phyloP scores from a whole-genome alignment of 2,888 invertebrate genomes.

The Halocaridina rubra region DNA sequence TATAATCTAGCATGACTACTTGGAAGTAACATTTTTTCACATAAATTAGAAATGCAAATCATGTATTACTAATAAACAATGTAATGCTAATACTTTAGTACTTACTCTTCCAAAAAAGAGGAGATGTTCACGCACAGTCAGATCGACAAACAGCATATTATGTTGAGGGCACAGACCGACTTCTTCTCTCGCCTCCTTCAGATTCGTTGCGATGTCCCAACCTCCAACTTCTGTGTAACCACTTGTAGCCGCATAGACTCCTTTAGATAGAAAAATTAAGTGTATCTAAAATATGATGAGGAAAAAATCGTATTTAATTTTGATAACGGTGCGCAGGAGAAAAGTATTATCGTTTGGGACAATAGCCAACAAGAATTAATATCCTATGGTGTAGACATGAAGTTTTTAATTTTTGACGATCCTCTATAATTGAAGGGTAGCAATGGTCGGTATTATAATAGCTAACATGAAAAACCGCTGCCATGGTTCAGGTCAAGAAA shows the following conservation, averaged over 20 bases:
- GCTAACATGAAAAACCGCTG: no score
- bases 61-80: no score
- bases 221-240: conserved; percentile 81
- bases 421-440: not conserved
- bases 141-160: conserved; percentile 78
- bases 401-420: not conserved
- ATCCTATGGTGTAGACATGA: no score
- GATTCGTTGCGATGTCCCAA: conserved; percentile 73
- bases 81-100: not conserved
- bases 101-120: conserved; percentile 74
- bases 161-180: conserved; percentile 90
- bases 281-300: no score
- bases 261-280: conserved; percentile 68
- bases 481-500: no score
- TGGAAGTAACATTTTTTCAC: no score
- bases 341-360: no score
- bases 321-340: no score
- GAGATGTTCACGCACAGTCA: conserved; percentile 85
- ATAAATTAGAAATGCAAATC: no score
- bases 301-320: not conserved
- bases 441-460: not conserved
- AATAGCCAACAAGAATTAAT: no score
- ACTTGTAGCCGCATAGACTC: conserved; percentile 80
- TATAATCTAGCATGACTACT: no score
- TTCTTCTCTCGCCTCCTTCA: conserved; percentile 74